Conservation (phyloP, 2,113 vertebrate species). For the Glareola pratincola region DNA sequence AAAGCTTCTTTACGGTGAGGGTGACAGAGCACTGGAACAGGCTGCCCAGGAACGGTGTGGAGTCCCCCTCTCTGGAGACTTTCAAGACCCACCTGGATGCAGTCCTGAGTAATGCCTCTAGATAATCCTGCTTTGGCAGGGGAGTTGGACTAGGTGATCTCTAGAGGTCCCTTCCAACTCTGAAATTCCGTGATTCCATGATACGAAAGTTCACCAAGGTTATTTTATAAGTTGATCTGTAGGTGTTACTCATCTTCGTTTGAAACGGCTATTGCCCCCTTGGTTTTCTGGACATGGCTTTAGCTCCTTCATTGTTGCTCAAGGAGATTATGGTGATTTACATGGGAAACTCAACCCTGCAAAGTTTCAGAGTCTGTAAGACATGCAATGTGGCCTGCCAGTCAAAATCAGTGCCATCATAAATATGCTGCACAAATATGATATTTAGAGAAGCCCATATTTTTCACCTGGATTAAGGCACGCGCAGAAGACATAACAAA, state of each 20-base stretch:
- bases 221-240: background rate
- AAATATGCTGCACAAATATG: background rate
- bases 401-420: background rate
- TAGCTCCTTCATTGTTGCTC: background rate
- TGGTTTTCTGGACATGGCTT: background rate
- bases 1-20: too few species aligned
- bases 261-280: background rate
- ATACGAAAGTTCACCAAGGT: background rate
- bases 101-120: too few species aligned
- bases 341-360: background rate
- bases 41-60: too few species aligned
- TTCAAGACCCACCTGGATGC: too few species aligned
- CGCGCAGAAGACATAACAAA: background rate
- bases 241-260: background rate
- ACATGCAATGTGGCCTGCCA: fast-evolving
- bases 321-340: background rate
- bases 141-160: too few species aligned
- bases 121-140: too few species aligned
- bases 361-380: background rate
- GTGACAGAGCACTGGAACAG: too few species aligned
- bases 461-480: background rate
- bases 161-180: too few species aligned
- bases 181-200: too few species aligned
- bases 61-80: too few species aligned
- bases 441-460: background rate